Conservation (phyloP, 2,113 vertebrate genomes). For the Gadus chalcogrammus region DNA sequence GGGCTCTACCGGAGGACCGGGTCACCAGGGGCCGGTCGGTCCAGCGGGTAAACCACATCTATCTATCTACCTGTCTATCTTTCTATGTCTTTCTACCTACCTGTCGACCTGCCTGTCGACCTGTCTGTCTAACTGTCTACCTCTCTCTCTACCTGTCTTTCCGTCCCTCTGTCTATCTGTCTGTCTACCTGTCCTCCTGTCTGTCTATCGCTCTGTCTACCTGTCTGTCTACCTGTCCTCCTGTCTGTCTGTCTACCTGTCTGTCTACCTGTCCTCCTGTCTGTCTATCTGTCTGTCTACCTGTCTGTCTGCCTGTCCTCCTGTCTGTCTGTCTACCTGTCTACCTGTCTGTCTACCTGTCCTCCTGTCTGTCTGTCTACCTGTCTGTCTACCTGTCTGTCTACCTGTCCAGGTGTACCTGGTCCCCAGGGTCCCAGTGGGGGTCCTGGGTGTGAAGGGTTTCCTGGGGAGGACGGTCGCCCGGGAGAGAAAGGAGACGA, state of each 20-base stretch:
- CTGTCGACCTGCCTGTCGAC: slow-evolving; percentile 6
- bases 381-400: neutral
- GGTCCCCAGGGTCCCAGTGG: slow-evolving; percentile 65
- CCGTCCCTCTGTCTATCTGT: neutral
- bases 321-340: neutral
- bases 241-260: slow-evolving; percentile 27
- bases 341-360: neutral
- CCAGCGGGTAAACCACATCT: slow-evolving; percentile 30
- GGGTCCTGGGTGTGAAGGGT: slow-evolving; percentile 52
- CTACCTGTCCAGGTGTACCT: slow-evolving; percentile 47
- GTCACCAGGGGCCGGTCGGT: slow-evolving; percentile 40
- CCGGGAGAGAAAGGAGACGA: slow-evolving; percentile 47
- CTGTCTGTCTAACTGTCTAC: neutral
- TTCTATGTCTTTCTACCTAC: neutral
- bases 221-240: too few relatives aligned
- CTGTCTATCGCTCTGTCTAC: too few relatives aligned
- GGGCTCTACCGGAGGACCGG: slow-evolving; percentile 60
- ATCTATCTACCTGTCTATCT: neutral
- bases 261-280: neutral
- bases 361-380: neutral
- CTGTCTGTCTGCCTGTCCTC: slow-evolving; percentile 24
- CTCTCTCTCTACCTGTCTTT: too few relatives aligned
- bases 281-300: neutral
- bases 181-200: neutral
- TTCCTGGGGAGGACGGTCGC: slow-evolving; percentile 46